phyloP scores from a whole-genome alignment of 2,888 invertebrate species.

The Ariolimax columbianus region DNA sequence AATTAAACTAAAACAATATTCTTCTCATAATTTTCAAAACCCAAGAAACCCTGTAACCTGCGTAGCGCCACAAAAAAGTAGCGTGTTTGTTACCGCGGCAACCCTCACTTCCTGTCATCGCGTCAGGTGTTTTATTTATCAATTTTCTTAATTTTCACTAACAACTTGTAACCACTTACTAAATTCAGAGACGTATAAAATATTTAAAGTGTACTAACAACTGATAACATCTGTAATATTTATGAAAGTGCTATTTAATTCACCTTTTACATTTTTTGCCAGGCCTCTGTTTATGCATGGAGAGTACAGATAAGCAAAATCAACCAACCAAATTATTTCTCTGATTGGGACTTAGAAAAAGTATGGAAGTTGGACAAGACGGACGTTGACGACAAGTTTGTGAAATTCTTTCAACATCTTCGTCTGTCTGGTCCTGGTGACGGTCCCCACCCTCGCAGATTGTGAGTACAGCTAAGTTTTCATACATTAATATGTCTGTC shows the following conservation, averaged over 20 bases:
- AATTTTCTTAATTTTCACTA: neutral
- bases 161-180: neutral
- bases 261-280: neutral
- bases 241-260: neutral
- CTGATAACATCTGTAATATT: neutral
- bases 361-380: slow-evolving; percentile 35
- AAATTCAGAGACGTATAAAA: neutral
- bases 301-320: slow-evolving; percentile 38
- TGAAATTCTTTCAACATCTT: neutral
- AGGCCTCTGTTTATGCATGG: slow-evolving; percentile 12
- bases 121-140: neutral
- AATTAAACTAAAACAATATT: neutral
- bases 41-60: neutral
- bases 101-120: slow-evolving; percentile 42
- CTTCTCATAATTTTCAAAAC: neutral
- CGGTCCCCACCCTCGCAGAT: neutral
- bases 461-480: neutral
- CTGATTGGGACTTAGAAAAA: slow-evolving; percentile 23
- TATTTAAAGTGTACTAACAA: neutral
- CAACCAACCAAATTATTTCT: slow-evolving; percentile 44
- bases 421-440: neutral
- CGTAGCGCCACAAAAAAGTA: neutral
- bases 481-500: neutral
- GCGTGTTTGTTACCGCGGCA: slow-evolving; percentile 44
- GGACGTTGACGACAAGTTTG: slow-evolving; percentile 35